A percentile compares a stretch with the other conserved stretches of the same genome.
Evolutionary conservation across 1,140 invertebrate species (phyloP).

Genomic region (Scaptomyza graminum): DNA sequence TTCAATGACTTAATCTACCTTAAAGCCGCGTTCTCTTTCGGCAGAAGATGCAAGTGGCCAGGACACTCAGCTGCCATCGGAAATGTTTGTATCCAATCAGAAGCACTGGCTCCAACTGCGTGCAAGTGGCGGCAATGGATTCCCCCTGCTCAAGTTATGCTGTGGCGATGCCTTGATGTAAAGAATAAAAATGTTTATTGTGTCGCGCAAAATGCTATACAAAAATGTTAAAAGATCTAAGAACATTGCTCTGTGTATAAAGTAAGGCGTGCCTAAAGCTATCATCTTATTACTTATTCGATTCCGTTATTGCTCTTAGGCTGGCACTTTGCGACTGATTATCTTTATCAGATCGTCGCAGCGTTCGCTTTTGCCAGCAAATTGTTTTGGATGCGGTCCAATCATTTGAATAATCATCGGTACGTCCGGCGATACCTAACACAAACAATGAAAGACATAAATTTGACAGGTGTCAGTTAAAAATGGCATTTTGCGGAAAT

Average conservation of each 20-base stretch:
- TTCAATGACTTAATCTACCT: neutral
- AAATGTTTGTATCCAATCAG: constrained; percentile 95
- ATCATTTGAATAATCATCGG: constrained; percentile 96
- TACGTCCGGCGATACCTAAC: constrained; percentile 88
- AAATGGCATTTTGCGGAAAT: constrained; percentile 19
- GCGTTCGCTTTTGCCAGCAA: constrained; percentile 91
- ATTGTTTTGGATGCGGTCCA: constrained; percentile 93
- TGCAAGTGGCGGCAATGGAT: constrained; percentile 83
- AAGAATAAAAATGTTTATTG: constrained; percentile 80
- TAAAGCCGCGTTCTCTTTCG: neutral
- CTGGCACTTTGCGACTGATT: constrained; percentile 87
- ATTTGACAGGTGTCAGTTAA: constrained; percentile 62
- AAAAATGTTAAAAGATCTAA: constrained; percentile 65
- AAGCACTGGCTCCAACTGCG: constrained; percentile 92
- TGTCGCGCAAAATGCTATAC: constrained; percentile 73
- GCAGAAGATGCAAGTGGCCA: constrained; percentile 69
- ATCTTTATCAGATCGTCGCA: constrained; percentile 92
- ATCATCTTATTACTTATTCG: constrained; percentile 28
- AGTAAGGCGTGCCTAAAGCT: constrained; percentile 40
- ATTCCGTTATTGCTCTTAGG: constrained; percentile 45
- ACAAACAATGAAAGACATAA: constrained; percentile 33
- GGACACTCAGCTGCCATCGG: constrained; percentile 89
- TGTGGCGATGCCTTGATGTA: constrained; percentile 71
- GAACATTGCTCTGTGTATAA: constrained; percentile 59
- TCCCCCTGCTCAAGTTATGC: constrained; percentile 72